Percentiles rank a stretch among this genome's conserved stretches.
phyloP scores from a whole-genome alignment of 2,888 invertebrate species.

The Anthoptus insignis region DNA sequence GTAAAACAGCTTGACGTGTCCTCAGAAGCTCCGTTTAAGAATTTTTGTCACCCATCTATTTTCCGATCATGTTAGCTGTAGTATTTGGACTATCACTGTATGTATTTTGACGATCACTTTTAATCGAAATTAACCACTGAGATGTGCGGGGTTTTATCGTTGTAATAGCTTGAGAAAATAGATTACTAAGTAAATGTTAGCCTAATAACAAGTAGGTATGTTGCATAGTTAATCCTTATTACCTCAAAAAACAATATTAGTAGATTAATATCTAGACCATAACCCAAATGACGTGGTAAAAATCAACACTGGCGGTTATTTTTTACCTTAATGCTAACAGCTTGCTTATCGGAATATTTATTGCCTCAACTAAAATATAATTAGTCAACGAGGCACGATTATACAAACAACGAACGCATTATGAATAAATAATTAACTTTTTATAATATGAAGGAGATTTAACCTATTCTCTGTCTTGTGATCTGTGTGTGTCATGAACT shows the following conservation, averaged over 20 bases:
- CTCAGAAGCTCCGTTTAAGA: no score
- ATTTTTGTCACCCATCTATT: no score
- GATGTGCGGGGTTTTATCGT: no score
- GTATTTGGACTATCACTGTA: no score
- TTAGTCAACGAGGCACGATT: conserved; percentile 33
- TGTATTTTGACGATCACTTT: no score
- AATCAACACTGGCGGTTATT: conserved; percentile 16
- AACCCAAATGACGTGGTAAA: conserved; percentile 19
- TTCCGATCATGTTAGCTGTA: no score
- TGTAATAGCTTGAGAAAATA: no score
- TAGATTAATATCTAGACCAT: conserved; percentile 15
- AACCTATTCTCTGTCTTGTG: no score
- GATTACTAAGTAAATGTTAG: background rate
- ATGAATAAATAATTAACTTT: conserved; percentile 28
- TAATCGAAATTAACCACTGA: no score
- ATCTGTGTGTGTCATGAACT: background rate
- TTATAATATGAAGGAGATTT: background rate
- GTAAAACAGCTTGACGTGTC: no score
- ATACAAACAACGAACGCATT: conserved; percentile 19
- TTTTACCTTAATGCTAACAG: conserved; percentile 21
- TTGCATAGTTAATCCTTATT: conserved; percentile 2
- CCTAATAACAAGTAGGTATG: conserved; percentile 1
- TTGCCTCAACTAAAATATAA: conserved; percentile 33
- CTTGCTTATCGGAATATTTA: conserved; percentile 33
- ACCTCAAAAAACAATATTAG: background rate